Percentiles rank a stretch among this genome's conserved stretches.
phyloP scores from a whole-genome alignment of 2,888 invertebrate species.

The Nezara viridula region DNA sequence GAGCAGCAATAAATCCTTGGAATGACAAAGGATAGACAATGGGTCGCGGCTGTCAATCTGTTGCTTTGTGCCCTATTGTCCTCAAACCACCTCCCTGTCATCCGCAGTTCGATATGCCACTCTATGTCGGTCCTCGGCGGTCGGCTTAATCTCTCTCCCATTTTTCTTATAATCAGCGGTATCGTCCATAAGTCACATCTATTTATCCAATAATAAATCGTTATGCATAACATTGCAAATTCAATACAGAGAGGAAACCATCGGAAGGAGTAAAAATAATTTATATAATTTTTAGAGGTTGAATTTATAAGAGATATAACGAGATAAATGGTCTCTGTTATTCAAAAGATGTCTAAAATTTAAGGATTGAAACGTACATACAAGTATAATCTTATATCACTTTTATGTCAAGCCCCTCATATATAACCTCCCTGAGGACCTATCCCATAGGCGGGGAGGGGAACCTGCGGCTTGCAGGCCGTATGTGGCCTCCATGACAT shows the following conservation, averaged over 20 bases:
- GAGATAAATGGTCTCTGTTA: too few species aligned
- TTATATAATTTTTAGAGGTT: too few species aligned
- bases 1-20: not conserved
- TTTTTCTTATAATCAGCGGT: not conserved
- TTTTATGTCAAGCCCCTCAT: too few species aligned
- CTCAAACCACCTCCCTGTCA: not conserved
- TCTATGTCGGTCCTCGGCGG: not conserved
- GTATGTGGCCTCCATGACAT: too few species aligned
- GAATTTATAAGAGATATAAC: too few species aligned
- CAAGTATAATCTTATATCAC: too few species aligned
- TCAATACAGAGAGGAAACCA: not conserved
- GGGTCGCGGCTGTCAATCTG: slow-evolving; percentile 32
- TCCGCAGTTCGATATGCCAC: not conserved
- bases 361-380: too few species aligned
- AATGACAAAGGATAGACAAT: not conserved
- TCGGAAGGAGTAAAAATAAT: not conserved
- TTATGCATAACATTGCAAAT: not conserved
- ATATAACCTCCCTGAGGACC: too few species aligned
- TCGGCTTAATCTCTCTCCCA: not conserved
- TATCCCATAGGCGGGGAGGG: too few species aligned
- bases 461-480: too few species aligned
- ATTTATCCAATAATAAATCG: not conserved
- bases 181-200: not conserved
- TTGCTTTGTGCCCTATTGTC: slow-evolving; percentile 21
- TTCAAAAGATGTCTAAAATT: too few species aligned